Conservation (phyloP, 2,888 invertebrate genomes). For the Dasysyrphus tricinctus region DNA sequence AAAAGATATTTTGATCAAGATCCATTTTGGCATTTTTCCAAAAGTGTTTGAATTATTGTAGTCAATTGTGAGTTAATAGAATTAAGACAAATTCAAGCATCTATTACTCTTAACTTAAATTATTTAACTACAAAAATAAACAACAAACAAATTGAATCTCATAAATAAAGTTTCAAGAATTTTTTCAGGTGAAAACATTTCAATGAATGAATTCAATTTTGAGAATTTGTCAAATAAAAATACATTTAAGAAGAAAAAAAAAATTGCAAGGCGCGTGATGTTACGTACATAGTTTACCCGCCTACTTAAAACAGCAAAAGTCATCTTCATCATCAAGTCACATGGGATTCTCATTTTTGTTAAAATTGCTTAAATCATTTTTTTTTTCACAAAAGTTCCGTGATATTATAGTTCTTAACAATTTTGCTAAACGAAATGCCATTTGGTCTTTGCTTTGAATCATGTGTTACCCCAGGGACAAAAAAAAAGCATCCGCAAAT, state of each 20-base stretch:
- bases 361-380: neutral
- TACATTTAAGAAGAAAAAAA: neutral
- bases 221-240: neutral
- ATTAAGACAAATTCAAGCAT: no score
- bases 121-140: no score
- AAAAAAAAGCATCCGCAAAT: neutral
- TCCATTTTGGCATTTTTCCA: no score
- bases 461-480: neutral
- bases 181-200: neutral
- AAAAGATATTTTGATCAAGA: no score
- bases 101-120: no score
- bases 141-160: no score
- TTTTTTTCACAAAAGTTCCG: neutral
- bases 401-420: neutral
- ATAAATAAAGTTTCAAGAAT: no score
- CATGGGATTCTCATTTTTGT: neutral
- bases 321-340: slow-evolving; percentile 10
- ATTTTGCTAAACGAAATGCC: no score
- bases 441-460: neutral
- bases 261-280: neutral
- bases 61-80: no score
- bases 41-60: no score
- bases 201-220: neutral
- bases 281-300: neutral
- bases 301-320: neutral